phyloP scores from a whole-genome alignment of 2,113 vertebrate species.

The Microtus montanus region DNA sequence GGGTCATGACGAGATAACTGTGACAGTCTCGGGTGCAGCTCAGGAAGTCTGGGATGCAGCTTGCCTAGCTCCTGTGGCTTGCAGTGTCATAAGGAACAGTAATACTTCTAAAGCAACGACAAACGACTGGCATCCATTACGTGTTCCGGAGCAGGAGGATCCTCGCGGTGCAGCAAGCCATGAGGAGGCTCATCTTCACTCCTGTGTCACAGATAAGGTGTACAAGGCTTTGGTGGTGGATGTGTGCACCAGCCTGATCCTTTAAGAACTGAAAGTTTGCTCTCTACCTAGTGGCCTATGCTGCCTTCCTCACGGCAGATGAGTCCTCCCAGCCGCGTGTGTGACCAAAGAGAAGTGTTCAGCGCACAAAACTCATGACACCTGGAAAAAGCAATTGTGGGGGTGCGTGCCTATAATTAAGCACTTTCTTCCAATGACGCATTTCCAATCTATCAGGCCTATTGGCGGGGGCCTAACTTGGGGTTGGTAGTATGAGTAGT shows the following conservation, averaged over 20 bases:
- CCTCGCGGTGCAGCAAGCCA: neutral
- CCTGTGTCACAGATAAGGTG: neutral
- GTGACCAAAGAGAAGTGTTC: neutral
- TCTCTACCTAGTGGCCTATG: neutral
- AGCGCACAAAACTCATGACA: neutral
- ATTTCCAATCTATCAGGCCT: neutral
- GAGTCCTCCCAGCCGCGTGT: neutral
- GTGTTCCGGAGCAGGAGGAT: neutral
- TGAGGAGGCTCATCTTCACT: accelerated
- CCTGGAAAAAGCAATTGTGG: neutral
- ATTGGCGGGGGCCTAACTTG: neutral
- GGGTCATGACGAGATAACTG: neutral
- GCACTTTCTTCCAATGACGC: neutral
- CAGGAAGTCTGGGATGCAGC: neutral
- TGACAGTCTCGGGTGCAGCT: too few relatives aligned
- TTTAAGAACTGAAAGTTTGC: neutral
- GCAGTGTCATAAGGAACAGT: neutral
- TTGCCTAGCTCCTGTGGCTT: neutral
- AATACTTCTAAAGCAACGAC: neutral
- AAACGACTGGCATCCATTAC: neutral
- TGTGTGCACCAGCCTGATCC: neutral
- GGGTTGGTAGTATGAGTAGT: neutral
- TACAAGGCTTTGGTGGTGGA: neutral
- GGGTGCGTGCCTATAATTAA: neutral
- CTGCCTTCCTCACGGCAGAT: neutral